Base-by-base conservation (phyloP, 2,113 vertebrate genomes). In the Mellivora capensis region DNA sequence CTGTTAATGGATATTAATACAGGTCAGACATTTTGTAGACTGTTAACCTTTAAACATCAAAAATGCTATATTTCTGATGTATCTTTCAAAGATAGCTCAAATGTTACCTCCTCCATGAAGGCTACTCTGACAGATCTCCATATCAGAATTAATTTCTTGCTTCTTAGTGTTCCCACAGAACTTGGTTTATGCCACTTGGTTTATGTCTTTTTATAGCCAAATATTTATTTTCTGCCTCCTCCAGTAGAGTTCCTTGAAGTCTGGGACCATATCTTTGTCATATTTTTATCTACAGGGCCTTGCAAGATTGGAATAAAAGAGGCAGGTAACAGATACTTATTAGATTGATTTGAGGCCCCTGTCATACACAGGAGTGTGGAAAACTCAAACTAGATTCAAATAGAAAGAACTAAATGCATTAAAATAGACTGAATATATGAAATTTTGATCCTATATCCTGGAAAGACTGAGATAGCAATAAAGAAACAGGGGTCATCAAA, bases 41-140 rank as follows among this genome's bases (percentile, higher is more conserved):
- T 93, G 7, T 42, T 97, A 90, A 79, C 61, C 9, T 96, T 86
- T 94, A 95, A 98, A 95, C 88, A 52, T 88, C 81, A 97, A 82
- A 52, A 12, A 94, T 93, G n/a, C 6, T 74, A 23, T 61, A 74
- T 47, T 4, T 87, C 69, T 97, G 49, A 49, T 25, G 87, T 77
- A 92, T 82, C 49, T 88, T 94, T 94, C 54, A 90, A 67, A 95
- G 79, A 79, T 27, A 95, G n/a, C 29, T 90, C 93, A 96, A 94
- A 93, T 94, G 44, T 64, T 61, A 97, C 71, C 23, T 95, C 21
- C 61, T 93, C 52, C 93, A n/a, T 96, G 86, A 94, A 95, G 71
- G 7, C 52, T 85, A 85, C 25, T 54, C 15, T 94, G 52, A 93
- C 64, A 90, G 27, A 79, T 76, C 27, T 39, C 17, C 12, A 71